These are phyloP conservation scores for Ischnura elegans DNA, from an alignment of 2,888 invertebrate genomes.

Conservation along the genomic window DNA sequence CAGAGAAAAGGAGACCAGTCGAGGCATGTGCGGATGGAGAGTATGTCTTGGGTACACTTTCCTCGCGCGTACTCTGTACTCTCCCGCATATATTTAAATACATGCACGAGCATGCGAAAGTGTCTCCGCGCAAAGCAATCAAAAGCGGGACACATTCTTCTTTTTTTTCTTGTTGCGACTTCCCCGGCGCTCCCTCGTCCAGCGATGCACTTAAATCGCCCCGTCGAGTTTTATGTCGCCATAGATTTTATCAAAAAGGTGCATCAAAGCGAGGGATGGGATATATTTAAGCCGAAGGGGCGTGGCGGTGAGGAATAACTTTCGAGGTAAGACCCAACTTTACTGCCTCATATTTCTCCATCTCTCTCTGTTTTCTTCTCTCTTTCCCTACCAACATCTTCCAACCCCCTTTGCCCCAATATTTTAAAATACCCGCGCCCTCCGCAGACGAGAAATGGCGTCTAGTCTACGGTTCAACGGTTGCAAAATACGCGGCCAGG, in stretches of 20 bases:
- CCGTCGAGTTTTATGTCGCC: constrained; percentile 43
- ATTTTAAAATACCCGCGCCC: constrained; percentile 12
- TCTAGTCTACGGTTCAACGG: constrained; percentile 3
- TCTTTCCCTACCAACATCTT: not conserved
- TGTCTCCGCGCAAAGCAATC: constrained; percentile 34
- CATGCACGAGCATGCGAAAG: constrained; percentile 32
- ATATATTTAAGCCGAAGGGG: not conserved
- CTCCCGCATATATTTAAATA: constrained; percentile 55
- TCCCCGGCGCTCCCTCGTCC: not conserved
- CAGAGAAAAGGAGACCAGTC: not conserved
- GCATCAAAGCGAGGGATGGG: not conserved
- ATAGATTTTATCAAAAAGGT: constrained; percentile 50
- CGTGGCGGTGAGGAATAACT: not conserved
- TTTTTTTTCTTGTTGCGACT: constrained; percentile 23
- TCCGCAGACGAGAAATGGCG: constrained; percentile 2
- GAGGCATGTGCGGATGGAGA: not conserved
- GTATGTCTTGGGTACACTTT: not conserved
- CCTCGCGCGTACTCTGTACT: not conserved
- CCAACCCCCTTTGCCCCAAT: not conserved
- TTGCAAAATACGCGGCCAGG: not conserved
- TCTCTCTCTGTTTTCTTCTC: too few species aligned
- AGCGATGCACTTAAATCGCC: constrained; percentile 45
- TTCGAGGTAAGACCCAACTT: not conserved
- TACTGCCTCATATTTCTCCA: not conserved
- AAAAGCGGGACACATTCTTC: constrained; percentile 32